Evolutionary conservation across 2,113 vertebrate genomes (phyloP).

Genomic region (Potamarius usumacintae): DNA sequence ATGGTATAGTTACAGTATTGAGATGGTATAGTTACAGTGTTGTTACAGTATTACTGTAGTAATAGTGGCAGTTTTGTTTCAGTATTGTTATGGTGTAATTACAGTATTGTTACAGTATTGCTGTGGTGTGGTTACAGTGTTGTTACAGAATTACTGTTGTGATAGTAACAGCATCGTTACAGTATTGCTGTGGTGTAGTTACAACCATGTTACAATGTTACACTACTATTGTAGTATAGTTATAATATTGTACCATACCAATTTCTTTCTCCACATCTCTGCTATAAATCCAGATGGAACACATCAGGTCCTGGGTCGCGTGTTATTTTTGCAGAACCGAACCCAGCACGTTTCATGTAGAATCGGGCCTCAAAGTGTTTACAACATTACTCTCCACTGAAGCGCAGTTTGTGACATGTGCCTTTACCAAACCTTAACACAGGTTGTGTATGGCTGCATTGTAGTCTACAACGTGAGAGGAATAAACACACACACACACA

Average conservation of each 20-base stretch:
- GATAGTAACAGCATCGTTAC: neutral
- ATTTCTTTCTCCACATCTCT: neutral
- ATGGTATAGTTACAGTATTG: neutral
- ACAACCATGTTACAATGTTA: neutral
- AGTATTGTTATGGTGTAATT: neutral
- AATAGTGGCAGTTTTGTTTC: too few species aligned
- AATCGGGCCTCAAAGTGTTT: neutral
- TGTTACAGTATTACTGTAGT: neutral
- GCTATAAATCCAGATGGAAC: neutral
- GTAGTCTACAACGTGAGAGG: slow-evolving; percentile 16
- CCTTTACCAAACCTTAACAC: neutral
- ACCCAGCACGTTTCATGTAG: neutral
- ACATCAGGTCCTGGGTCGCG: neutral
- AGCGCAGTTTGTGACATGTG: neutral
- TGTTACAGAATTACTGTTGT: neutral
- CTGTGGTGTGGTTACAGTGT: neutral
- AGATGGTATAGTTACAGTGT: neutral
- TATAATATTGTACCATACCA: neutral
- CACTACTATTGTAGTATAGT: neutral
- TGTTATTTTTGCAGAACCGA: neutral
- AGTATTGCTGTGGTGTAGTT: neutral
- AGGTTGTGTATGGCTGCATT: neutral
- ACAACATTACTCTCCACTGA: neutral
- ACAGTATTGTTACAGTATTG: neutral
- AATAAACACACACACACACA: neutral